These are phyloP conservation scores for Malacoctenus gilli DNA, from an alignment of 2,797 vertebrate genomes.

Conservation along the genomic window DNA sequence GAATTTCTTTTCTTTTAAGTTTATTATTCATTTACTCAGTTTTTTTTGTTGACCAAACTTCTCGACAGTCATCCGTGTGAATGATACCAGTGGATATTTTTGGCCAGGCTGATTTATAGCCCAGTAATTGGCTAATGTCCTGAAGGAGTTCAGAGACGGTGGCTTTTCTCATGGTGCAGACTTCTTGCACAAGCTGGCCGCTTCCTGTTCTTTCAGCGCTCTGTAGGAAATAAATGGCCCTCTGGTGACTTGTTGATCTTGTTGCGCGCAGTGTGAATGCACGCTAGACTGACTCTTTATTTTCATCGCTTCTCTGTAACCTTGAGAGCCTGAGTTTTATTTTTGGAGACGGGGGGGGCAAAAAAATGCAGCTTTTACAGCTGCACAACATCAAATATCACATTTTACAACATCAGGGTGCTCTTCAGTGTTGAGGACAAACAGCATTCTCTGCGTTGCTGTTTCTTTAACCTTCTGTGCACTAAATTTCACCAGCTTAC, in stretches of 20 bases:
- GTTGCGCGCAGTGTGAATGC: constrained; percentile 33
- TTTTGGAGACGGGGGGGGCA: no score
- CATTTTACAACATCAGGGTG: constrained; percentile 33
- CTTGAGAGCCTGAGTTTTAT: constrained; percentile 13
- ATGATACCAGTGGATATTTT: no score
- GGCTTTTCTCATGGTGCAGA: constrained; percentile 5
- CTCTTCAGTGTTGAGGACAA: constrained; percentile 2
- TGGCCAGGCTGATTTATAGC: background rate
- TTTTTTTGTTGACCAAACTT: no score
- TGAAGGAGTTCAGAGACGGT: constrained; percentile 5
- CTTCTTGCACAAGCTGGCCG: background rate
- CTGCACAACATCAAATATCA: constrained; percentile 37
- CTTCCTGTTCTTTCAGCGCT: constrained; percentile 17
- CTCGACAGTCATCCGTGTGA: no score
- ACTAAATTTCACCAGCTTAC: constrained; percentile 21
- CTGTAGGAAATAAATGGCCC: constrained; percentile 36
- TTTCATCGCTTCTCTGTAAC: constrained; percentile 35
- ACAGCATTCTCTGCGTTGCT: background rate
- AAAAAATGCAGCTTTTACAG: constrained; percentile 19
- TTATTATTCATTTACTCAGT: no score
- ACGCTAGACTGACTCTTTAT: constrained; percentile 18
- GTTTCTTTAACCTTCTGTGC: constrained; percentile 47
- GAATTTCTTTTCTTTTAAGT: no score
- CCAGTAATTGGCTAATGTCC: constrained; percentile 1
- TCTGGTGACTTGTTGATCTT: constrained; percentile 57